A percentile compares a stretch with the other conserved stretches of the same genome.
Conservation (phyloP, 2,797 vertebrate species). For the Coreius guichenoti region DNA sequence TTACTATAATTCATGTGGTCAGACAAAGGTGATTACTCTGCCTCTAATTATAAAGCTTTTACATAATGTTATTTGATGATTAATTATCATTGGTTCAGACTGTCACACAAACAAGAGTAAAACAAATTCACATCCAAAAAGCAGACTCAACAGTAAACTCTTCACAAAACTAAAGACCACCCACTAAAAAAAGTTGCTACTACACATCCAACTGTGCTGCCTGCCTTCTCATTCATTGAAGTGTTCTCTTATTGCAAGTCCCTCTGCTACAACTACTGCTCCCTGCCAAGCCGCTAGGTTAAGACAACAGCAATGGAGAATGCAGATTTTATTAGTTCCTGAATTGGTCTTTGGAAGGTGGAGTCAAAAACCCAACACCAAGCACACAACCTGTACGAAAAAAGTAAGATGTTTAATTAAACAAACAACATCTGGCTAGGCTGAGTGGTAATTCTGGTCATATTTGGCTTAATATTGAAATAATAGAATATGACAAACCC, state of each 20-base stretch:
- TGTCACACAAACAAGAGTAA: slow-evolving; percentile 50
- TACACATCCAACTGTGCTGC: slow-evolving; percentile 45
- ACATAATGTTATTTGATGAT: slow-evolving; percentile 29
- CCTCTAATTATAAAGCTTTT: neutral
- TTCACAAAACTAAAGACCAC: slow-evolving; percentile 53
- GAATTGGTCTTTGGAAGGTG: slow-evolving; percentile 70
- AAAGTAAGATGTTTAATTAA: slow-evolving; percentile 65
- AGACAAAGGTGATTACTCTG: neutral
- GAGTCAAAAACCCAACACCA: slow-evolving; percentile 15
- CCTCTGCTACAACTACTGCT: slow-evolving; percentile 57
- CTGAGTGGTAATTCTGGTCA: slow-evolving; percentile 67
- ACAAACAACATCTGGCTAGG: slow-evolving; percentile 76
- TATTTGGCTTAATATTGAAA: slow-evolving; percentile 63
- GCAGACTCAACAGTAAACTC: slow-evolving; percentile 52
- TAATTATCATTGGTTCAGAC: slow-evolving; percentile 33
- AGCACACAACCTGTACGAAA: slow-evolving; percentile 56
- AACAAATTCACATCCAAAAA: slow-evolving; percentile 51
- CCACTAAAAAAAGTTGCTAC: slow-evolving; percentile 64
- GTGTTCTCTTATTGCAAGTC: slow-evolving; percentile 53
- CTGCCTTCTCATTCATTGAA: slow-evolving; percentile 46
- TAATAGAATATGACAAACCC: slow-evolving; percentile 65
- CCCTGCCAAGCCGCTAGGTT: slow-evolving; percentile 72
- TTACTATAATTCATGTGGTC: neutral
- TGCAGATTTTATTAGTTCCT: slow-evolving; percentile 72
- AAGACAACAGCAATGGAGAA: slow-evolving; percentile 72